phyloP scores from a whole-genome alignment of 2,888 invertebrate genomes.

The Uloborus plumipes region DNA sequence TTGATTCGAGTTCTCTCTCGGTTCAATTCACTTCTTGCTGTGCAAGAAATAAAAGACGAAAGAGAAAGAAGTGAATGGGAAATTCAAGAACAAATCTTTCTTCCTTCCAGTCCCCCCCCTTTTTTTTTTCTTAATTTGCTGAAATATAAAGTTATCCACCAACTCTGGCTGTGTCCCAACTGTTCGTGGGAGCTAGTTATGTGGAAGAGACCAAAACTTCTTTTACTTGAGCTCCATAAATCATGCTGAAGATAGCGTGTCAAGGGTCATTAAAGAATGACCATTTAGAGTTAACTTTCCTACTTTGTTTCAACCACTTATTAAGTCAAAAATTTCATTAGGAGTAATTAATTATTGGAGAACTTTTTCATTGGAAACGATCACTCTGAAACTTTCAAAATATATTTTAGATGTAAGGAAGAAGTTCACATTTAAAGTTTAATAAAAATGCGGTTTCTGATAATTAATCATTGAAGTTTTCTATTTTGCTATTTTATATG shows the following conservation, averaged over 20 bases:
- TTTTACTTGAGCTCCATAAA: slow-evolving; percentile 10
- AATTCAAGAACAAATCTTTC: slow-evolving; percentile 56
- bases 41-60: slow-evolving; percentile 14
- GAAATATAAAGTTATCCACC: slow-evolving; percentile 41
- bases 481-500: too few species aligned
- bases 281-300: too few species aligned
- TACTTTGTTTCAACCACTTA: too few species aligned
- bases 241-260: background rate
- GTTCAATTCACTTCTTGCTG: slow-evolving; percentile 49
- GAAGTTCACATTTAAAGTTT: too few species aligned
- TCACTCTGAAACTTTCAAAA: too few species aligned
- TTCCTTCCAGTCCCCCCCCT: slow-evolving; percentile 18
- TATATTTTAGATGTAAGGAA: too few species aligned
- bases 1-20: slow-evolving; percentile 50
- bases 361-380: too few species aligned
- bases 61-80: slow-evolving; percentile 16
- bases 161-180: slow-evolving; percentile 50
- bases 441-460: too few species aligned
- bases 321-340: too few species aligned
- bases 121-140: slow-evolving; percentile 2
- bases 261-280: slow-evolving; percentile 1
- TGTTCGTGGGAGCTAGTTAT: slow-evolving; percentile 23
- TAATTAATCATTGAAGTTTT: too few species aligned
- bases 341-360: too few species aligned
- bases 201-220: slow-evolving; percentile 11